Conservation (phyloP, 2,113 vertebrate species). For the Microtus ochrogaster region DNA sequence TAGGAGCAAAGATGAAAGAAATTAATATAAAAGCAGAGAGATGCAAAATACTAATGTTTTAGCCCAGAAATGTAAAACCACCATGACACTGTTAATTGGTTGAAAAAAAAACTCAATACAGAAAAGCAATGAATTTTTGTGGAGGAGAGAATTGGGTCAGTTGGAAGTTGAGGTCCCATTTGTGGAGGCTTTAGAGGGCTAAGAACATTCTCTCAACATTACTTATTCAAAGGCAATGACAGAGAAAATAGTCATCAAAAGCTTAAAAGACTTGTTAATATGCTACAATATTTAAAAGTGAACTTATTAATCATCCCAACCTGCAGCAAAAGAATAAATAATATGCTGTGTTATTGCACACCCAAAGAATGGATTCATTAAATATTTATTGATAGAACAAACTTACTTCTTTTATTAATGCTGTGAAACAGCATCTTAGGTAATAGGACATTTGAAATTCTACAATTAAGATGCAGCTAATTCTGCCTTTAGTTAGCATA, state of each 20-base stretch:
- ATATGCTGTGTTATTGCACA: not conserved
- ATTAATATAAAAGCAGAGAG: not conserved
- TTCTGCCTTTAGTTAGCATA: not conserved
- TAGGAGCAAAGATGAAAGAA: not conserved
- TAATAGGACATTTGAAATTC: slow-evolving; percentile 45
- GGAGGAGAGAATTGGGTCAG: not conserved
- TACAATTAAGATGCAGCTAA: not conserved
- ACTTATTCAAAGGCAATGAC: not conserved
- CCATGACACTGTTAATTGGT: not conserved
- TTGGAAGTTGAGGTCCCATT: not conserved
- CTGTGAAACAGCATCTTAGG: not conserved
- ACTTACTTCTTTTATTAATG: slow-evolving; percentile 11
- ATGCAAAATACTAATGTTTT: not conserved
- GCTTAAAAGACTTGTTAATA: not conserved
- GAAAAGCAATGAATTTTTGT: not conserved
- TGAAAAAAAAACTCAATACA: not conserved
- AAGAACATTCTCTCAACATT: not conserved
- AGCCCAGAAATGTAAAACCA: not conserved
- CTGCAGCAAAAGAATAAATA: not conserved
- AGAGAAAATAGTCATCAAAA: not conserved
- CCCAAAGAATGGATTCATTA: not conserved
- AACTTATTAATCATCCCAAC: not conserved
- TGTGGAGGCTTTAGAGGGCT: not conserved
- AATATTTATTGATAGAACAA: slow-evolving; percentile 28
- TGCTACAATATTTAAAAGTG: not conserved